Evolutionary conservation across 2,113 vertebrate species (phyloP).

Genomic region (Cathartes aura): DNA sequence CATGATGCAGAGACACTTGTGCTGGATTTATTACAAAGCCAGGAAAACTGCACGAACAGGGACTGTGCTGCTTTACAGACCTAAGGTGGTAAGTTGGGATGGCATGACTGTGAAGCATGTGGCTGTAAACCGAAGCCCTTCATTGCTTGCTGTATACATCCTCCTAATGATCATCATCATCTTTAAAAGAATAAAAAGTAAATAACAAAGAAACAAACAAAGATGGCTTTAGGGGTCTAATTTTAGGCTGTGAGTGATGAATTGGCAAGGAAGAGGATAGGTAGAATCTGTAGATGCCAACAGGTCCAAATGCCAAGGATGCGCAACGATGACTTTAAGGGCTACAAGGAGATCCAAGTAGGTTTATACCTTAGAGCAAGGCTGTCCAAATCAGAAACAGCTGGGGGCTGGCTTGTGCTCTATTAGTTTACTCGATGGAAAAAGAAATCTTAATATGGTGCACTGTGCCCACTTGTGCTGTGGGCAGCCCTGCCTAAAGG

Average conservation of each 20-base stretch:
- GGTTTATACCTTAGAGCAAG: background rate
- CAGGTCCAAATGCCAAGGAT: background rate
- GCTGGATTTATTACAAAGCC: background rate
- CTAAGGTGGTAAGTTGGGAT: background rate
- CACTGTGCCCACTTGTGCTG: too few species aligned
- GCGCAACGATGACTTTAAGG: fast-evolving
- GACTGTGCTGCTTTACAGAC: background rate
- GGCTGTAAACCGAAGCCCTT: background rate
- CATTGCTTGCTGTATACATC: background rate
- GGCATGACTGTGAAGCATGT: background rate
- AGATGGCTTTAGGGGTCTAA: background rate
- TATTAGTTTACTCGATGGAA: fast-evolving
- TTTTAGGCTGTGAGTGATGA: background rate
- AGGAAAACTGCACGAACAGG: background rate
- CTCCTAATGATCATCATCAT: background rate
- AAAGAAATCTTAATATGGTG: background rate
- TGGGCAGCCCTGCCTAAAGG: background rate
- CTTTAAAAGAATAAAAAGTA: background rate
- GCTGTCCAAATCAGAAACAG: background rate
- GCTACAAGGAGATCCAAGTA: background rate
- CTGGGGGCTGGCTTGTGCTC: fast-evolving
- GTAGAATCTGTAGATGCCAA: background rate
- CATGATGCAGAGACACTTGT: background rate
- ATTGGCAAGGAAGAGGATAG: background rate
- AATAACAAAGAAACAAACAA: background rate